Evolutionary conservation across 2,113 vertebrate species (phyloP).

Genomic region (Plestiodon gilberti): DNA sequence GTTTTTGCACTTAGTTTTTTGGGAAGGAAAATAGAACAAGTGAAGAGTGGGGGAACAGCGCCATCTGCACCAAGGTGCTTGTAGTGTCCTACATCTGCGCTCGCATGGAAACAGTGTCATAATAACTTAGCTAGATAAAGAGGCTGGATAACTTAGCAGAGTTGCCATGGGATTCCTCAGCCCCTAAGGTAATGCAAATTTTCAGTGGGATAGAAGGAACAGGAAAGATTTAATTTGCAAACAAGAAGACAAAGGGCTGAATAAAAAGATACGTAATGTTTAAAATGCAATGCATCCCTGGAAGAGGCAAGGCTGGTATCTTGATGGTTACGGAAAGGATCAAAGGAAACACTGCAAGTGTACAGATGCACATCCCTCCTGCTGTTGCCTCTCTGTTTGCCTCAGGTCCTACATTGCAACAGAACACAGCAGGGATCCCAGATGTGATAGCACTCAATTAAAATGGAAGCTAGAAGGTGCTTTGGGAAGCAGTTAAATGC

Average conservation of each 20-base stretch:
- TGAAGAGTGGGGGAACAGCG: neutral
- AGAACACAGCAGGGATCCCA: neutral
- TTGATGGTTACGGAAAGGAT: neutral
- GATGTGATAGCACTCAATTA: rapidly evolving
- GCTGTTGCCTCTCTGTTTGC: neutral
- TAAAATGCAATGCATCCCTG: neutral
- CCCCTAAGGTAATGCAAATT: neutral
- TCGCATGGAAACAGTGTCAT: neutral
- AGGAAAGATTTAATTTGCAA: neutral
- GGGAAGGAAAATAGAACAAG: rapidly evolving
- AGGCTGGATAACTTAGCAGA: neutral
- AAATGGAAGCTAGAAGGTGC: neutral
- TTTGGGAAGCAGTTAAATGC: too few relatives aligned
- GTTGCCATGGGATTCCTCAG: neutral
- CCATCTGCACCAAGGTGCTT: neutral
- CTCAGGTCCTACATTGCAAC: neutral
- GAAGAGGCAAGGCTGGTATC: neutral
- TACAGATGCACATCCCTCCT: neutral
- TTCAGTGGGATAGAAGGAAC: neutral
- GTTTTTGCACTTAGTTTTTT: rapidly evolving
- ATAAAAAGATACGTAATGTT: neutral
- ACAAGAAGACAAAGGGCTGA: neutral
- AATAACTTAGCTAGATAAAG: neutral
- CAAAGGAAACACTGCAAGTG: neutral
- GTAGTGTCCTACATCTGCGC: rapidly evolving